A percentile compares a stretch with the other conserved stretches of the same genome.
Evolutionary conservation across 53 echinoderm and acorn worm genomes (phyloP).

Genomic region (Echinometra lucunter): DNA sequence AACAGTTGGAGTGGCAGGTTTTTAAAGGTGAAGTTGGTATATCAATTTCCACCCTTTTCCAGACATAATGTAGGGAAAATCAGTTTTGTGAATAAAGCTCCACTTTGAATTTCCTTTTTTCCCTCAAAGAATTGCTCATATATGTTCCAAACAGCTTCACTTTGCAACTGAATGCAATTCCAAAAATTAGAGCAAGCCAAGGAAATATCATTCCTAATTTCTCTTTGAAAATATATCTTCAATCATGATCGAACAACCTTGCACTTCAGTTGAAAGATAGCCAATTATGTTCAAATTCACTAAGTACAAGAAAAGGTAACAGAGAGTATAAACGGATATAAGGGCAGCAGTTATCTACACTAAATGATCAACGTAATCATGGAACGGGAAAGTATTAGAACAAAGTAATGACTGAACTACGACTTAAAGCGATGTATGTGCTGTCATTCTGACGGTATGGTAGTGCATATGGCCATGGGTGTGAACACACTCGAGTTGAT

Average conservation of each 20-base stretch:
- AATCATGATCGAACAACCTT: not conserved
- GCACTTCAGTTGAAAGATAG: not conserved
- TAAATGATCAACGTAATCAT: slow-evolving; percentile 14
- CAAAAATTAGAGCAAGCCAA: not conserved
- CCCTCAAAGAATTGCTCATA: not conserved
- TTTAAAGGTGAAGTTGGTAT: no score
- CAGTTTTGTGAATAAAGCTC: not conserved
- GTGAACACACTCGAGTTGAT: not conserved
- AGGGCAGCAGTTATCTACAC: slow-evolving; percentile 32
- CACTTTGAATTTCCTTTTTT: not conserved
- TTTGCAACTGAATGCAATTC: not conserved
- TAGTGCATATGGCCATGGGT: slow-evolving; percentile 18
- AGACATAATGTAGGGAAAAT: not conserved
- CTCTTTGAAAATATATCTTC: not conserved
- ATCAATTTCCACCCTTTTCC: no score
- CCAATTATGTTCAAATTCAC: not conserved
- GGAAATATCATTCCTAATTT: not conserved
- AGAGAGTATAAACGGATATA: not conserved
- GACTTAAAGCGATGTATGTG: not conserved
- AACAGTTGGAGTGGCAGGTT: no score
- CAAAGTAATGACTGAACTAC: slow-evolving; percentile 1
- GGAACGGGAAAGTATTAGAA: slow-evolving; percentile 9
- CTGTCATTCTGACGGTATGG: not conserved
- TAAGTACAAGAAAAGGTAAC: slow-evolving; percentile 7
- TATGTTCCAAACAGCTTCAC: not conserved